phyloP scores from a whole-genome alignment of 2,797 vertebrate species.

The Phalloptychus januarius region DNA sequence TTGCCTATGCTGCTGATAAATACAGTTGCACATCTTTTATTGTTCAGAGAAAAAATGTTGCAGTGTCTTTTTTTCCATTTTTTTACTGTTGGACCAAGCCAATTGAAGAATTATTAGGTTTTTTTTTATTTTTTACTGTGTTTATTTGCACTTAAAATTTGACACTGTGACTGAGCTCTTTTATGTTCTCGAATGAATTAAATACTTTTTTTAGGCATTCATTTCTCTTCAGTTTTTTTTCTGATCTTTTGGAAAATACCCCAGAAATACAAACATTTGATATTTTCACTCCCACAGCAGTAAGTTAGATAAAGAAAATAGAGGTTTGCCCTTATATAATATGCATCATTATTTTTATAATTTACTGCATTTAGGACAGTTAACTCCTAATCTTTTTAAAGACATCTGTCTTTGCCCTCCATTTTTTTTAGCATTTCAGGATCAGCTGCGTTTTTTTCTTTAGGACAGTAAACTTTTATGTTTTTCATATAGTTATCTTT shows the following conservation, averaged over 20 bases:
- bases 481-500: background rate
- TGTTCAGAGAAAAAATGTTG: slow-evolving; percentile 21
- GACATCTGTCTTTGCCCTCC: background rate
- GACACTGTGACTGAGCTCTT: slow-evolving; percentile 73
- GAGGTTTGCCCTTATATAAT: background rate
- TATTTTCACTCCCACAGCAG: background rate
- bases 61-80: slow-evolving; percentile 9
- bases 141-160: slow-evolving; percentile 72
- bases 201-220: slow-evolving; percentile 52
- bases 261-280: background rate
- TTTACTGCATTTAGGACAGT: background rate
- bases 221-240: background rate
- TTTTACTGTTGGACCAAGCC: slow-evolving; percentile 28
- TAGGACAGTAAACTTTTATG: background rate
- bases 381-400: background rate
- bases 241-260: background rate
- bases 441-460: background rate
- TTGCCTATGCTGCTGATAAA: slow-evolving; percentile 40
- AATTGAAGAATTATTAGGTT: slow-evolving; percentile 25
- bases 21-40: slow-evolving; percentile 45
- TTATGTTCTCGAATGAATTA: slow-evolving; percentile 50
- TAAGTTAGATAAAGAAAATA: background rate
- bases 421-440: background rate
- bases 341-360: background rate
- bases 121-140: slow-evolving; percentile 42